These are phyloP conservation scores for Pyralis farinalis DNA, from an alignment of 2,888 invertebrate genomes.

Conservation along the genomic window DNA sequence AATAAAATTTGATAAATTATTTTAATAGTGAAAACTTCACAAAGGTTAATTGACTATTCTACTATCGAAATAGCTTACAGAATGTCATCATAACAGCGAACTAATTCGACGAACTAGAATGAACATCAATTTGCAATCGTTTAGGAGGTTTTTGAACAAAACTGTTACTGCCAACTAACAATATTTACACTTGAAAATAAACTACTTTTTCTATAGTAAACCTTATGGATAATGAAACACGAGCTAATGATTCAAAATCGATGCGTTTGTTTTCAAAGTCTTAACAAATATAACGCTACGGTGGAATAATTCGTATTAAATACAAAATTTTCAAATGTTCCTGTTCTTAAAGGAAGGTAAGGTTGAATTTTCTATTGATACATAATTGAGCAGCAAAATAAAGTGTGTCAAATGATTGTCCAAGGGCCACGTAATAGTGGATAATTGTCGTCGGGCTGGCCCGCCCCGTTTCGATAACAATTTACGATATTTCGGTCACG, in stretches of 20 bases:
- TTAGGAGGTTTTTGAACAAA: conserved; percentile 36
- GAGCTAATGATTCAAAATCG: neutral
- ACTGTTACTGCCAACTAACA: conserved; percentile 28
- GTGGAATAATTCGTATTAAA: neutral
- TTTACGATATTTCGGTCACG: conserved; percentile 70
- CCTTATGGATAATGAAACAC: neutral
- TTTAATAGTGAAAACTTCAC: neutral
- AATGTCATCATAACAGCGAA: conserved; percentile 16
- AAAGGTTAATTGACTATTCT: conserved; percentile 3
- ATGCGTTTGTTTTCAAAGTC: neutral
- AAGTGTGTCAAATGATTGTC: neutral
- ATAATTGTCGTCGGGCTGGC: conserved; percentile 62
- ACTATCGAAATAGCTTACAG: conserved; percentile 3
- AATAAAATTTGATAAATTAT: too few species aligned
- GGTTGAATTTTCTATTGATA: neutral
- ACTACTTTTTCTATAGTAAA: neutral
- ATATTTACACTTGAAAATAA: conserved; percentile 9
- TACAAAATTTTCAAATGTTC: neutral
- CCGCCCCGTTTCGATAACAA: conserved; percentile 49
- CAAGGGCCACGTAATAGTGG: conserved; percentile 45
- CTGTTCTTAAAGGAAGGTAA: neutral
- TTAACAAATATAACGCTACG: neutral
- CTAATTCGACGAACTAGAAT: conserved; percentile 17
- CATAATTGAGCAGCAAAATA: neutral
- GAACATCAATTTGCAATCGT: conserved; percentile 37